A percentile compares a stretch with the other conserved stretches of the same genome.
Evolutionary conservation across 1,140 invertebrate genomes (phyloP).

Genomic region (Drosophila aff.): DNA sequence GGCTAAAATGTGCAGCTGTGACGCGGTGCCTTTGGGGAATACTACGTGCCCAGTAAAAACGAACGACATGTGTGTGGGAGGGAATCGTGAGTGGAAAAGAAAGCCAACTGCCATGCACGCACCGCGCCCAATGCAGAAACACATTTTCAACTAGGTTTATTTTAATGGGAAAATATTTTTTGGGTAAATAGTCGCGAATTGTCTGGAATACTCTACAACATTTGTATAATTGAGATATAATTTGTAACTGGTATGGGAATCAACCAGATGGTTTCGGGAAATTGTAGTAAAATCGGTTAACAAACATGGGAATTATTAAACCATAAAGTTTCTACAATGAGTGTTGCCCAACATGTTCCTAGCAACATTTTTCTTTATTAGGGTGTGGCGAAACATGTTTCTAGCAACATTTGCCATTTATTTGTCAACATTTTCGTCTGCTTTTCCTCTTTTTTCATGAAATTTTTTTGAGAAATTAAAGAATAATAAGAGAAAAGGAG

Average conservation of each 20-base stretch:
- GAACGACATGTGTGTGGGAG: slow-evolving; percentile 11
- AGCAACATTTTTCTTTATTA: background rate
- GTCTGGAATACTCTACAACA: too few relatives aligned
- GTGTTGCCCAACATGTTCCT: background rate
- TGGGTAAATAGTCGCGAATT: background rate
- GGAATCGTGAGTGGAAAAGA: slow-evolving; percentile 3
- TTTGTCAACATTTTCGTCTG: too few relatives aligned
- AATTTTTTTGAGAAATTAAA: too few relatives aligned
- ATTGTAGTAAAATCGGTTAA: background rate
- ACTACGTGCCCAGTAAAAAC: slow-evolving; percentile 56
- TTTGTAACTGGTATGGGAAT: background rate
- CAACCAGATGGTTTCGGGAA: background rate
- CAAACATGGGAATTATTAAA: background rate
- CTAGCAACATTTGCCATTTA: too few relatives aligned
- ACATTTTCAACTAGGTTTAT: slow-evolving; percentile 11
- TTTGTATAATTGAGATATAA: background rate
- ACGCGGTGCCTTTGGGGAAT: slow-evolving; percentile 47
- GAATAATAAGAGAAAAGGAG: too few relatives aligned
- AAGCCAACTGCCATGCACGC: slow-evolving; percentile 1
- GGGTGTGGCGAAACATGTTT: too few relatives aligned
- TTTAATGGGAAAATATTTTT: slow-evolving; percentile 3
- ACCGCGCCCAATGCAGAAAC: background rate
- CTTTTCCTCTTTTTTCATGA: too few relatives aligned
- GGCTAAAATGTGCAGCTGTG: slow-evolving; percentile 50
- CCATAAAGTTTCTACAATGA: background rate